These are phyloP conservation scores for Isichthys henryi DNA, from an alignment of 2,113 vertebrate species.

Conservation along the genomic window DNA sequence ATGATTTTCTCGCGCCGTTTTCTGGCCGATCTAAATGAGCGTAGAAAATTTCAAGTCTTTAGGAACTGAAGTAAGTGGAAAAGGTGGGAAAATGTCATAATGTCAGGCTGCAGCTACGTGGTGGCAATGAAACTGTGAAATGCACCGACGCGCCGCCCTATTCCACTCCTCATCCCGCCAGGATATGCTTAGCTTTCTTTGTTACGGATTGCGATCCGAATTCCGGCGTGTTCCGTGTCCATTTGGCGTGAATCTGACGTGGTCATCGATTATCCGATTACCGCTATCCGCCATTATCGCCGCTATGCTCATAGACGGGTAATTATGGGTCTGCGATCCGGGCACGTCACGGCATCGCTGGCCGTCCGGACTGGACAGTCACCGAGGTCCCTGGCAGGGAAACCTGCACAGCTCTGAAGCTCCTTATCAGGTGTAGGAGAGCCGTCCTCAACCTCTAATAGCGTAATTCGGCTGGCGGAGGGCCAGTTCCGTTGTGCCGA, in stretches of 20 bases:
- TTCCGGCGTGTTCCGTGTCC: not conserved
- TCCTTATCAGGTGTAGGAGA: slow-evolving; percentile 41
- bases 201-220: not conserved
- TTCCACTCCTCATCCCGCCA: too few relatives aligned
- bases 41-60: slow-evolving; percentile 7
- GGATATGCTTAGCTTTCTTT: not conserved
- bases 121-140: not conserved
- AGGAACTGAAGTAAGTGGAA: slow-evolving; percentile 6
- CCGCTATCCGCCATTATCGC: not conserved
- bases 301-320: not conserved
- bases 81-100: not conserved
- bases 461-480: slow-evolving; percentile 38
- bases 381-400: not conserved
- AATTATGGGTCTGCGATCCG: not conserved
- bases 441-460: slow-evolving; percentile 30
- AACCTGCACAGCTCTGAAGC: slow-evolving; percentile 17
- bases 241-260: not conserved
- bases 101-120: not conserved
- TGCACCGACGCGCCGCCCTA: not conserved
- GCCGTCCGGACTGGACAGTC: not conserved
- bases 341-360: not conserved
- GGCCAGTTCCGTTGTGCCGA: slow-evolving; percentile 24
- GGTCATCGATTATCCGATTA: not conserved
- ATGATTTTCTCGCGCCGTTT: slow-evolving; percentile 28
- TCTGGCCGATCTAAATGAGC: not conserved